Evolutionary conservation across 2,113 vertebrate species (phyloP).

Genomic region (Illadopsis cleaveri): DNA sequence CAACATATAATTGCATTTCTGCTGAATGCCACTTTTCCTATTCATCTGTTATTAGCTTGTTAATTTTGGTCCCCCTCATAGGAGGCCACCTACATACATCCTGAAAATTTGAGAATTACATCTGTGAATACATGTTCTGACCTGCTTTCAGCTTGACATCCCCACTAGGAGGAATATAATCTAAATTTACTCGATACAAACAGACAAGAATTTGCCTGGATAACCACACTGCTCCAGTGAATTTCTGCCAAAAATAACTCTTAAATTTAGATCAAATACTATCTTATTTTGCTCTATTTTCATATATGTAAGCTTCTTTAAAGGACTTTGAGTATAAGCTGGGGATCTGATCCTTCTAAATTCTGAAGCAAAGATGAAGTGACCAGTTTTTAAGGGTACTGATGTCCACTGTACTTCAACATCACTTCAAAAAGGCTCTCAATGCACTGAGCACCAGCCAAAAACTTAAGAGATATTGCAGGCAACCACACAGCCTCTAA

Average conservation of each 20-base stretch:
- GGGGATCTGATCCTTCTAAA: not conserved
- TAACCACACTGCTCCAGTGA: not conserved
- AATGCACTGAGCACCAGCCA: not conserved
- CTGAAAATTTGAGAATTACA: not conserved
- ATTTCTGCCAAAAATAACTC: not conserved
- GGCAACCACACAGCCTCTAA: not conserved
- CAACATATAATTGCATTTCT: not conserved
- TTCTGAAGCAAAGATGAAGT: not conserved
- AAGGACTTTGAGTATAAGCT: not conserved
- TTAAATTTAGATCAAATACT: not conserved
- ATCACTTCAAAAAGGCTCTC: not conserved
- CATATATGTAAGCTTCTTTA: not conserved
- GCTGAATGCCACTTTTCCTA: not conserved
- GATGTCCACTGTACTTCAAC: not conserved
- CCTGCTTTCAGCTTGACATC: not conserved
- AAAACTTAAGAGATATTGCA: not conserved
- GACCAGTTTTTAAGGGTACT: not conserved
- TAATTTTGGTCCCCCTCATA: not conserved
- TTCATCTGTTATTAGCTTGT: not conserved
- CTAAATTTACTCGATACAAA: not conserved
- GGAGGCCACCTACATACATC: not conserved
- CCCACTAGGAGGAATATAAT: not conserved
- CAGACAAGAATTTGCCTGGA: not conserved
- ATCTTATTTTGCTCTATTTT: not conserved
- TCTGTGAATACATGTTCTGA: not conserved